These are phyloP conservation scores for Gobiocypris rarus DNA, from an alignment of 2,113 vertebrate genomes.

Conservation along the genomic window DNA sequence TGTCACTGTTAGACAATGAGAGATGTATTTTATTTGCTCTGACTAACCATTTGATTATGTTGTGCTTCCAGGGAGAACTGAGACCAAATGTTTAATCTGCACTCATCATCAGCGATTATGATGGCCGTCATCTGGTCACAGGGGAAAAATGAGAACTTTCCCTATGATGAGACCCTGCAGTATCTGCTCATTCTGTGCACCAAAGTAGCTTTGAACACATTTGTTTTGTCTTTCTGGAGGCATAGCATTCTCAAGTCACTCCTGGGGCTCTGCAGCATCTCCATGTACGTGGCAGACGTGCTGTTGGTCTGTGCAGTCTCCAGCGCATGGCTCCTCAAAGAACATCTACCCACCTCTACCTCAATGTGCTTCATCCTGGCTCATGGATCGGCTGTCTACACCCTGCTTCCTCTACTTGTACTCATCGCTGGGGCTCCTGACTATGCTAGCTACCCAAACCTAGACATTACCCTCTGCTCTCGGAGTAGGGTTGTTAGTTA, in stretches of 20 bases:
- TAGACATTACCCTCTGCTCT: rapidly evolving
- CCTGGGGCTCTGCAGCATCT: conserved; percentile 65
- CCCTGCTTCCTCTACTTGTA: conserved; percentile 67
- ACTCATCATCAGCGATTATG: conserved; percentile 45
- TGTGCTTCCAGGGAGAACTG: neutral
- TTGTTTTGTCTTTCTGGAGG: conserved; percentile 50
- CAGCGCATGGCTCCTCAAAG: conserved; percentile 51
- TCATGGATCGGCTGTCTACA: conserved; percentile 62
- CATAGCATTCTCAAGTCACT: conserved; percentile 54
- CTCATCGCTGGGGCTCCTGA: conserved; percentile 64
- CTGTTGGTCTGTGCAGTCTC: conserved; percentile 43
- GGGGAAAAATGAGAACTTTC: neutral
- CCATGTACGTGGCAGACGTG: conserved; percentile 66
- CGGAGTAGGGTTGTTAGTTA: conserved; percentile 50
- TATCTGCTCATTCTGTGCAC: conserved; percentile 63
- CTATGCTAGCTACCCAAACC: conserved; percentile 44
- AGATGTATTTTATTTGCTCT: neutral
- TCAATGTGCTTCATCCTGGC: conserved; percentile 65
- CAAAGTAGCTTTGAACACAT: conserved; percentile 67
- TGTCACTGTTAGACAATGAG: neutral
- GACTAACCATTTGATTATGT: neutral
- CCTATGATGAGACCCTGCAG: conserved; percentile 52
- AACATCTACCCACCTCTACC: neutral
- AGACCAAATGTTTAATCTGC: neutral
- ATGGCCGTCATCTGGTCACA: conserved; percentile 61